Evolutionary conservation across 1,140 invertebrate genomes (phyloP).

Genomic region (Temnothorax longispinosus): DNA sequence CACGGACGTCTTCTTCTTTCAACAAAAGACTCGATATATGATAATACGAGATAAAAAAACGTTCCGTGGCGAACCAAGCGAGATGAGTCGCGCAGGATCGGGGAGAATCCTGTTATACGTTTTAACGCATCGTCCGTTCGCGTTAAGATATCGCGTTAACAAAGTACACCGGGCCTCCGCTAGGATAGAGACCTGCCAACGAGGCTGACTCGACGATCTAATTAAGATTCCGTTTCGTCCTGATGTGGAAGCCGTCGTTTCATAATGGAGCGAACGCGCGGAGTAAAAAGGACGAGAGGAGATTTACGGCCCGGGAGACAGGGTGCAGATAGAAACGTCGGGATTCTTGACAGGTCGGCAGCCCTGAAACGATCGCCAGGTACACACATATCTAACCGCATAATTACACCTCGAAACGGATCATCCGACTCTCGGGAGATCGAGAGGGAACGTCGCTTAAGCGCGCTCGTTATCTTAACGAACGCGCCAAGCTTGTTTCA

Average conservation of each 20-base stretch:
- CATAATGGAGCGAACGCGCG: slow-evolving; percentile 48
- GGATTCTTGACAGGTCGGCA: slow-evolving; percentile 60
- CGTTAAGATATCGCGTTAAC: background rate
- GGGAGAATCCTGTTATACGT: slow-evolving; percentile 9
- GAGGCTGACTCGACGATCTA: slow-evolving; percentile 54
- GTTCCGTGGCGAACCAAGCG: background rate
- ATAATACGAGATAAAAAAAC: slow-evolving; percentile 7
- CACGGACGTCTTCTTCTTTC: background rate
- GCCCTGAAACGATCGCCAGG: slow-evolving; percentile 43
- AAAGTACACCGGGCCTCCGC: background rate
- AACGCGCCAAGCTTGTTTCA: slow-evolving; percentile 56
- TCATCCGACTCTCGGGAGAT: slow-evolving; percentile 71
- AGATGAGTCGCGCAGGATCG: slow-evolving; percentile 23
- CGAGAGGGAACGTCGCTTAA: slow-evolving; percentile 63
- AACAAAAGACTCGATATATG: slow-evolving; percentile 6
- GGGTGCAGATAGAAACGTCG: slow-evolving; percentile 67
- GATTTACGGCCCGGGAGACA: background rate
- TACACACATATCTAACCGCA: slow-evolving; percentile 33
- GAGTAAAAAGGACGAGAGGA: background rate
- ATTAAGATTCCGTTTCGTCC: slow-evolving; percentile 66
- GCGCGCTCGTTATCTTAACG: slow-evolving; percentile 76
- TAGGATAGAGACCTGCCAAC: background rate
- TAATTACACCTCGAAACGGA: slow-evolving; percentile 75
- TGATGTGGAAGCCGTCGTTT: background rate
- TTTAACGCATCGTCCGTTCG: slow-evolving; percentile 49